Evolutionary conservation across 2,797 vertebrate genomes (phyloP).

Genomic region (Sebastes matsubarae): DNA sequence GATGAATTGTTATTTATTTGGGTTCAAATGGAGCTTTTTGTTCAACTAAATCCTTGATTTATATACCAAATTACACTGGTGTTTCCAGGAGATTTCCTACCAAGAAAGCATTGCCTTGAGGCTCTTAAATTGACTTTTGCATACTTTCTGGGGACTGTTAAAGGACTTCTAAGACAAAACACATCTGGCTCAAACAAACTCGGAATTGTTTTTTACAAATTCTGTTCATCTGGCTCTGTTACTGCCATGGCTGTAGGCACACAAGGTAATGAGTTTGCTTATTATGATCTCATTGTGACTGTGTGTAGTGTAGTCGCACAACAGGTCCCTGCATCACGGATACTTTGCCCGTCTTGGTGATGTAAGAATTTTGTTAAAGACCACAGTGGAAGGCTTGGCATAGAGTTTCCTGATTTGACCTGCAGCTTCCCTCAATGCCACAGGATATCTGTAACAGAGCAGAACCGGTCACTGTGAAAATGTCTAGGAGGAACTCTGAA

Average conservation of each 20-base stretch:
- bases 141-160: not conserved
- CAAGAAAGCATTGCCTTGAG: not conserved
- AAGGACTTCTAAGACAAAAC: not conserved
- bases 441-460: slow-evolving; percentile 28
- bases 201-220: not conserved
- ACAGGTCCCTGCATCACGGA: not conserved
- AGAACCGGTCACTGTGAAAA: not conserved
- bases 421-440: slow-evolving; percentile 11
- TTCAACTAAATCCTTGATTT: not conserved
- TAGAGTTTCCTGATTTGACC: not conserved
- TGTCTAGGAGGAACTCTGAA: not conserved
- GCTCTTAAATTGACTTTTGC: not conserved
- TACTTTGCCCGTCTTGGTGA: not conserved
- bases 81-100: not conserved
- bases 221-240: not conserved
- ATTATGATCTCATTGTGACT: not conserved
- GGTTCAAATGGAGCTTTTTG: not conserved
- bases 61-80: not conserved
- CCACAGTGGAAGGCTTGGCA: not conserved
- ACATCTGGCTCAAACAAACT: slow-evolving; percentile 12
- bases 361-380: not conserved
- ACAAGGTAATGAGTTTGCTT: not conserved
- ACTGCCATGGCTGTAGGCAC: not conserved
- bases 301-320: not conserved
- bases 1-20: not conserved